Evolutionary conservation across 2,113 vertebrate genomes (phyloP), one percentile per base, ranked within the genome.

Genomic region (Odocoileus hemionus): DNA sequence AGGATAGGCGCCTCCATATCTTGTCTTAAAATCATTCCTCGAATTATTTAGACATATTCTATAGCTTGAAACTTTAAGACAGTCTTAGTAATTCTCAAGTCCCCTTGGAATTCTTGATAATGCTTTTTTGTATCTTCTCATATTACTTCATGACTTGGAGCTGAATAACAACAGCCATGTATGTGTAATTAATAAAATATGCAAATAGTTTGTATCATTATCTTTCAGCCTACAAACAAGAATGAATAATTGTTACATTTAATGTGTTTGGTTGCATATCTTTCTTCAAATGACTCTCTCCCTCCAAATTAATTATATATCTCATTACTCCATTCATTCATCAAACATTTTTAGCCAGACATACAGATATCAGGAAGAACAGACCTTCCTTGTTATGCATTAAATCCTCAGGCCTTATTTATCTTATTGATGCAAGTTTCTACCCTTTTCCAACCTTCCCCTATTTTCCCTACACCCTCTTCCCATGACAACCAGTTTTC

Each of bases 121-220:
- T 85, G 86, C 2, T 80, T 57, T 96, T 93, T 95, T 91, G 83
- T 21, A 55, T 93, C 86, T 92, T 86, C 23, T 96, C 36, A 76
- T 86, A 60, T 94, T 94, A 52, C 45, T 94, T 93, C 52, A 89
- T 83, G 57, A 96, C 79, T 87, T 52, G 30, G 57, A 93, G 64
- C 70, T 96, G 60, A 95, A 55, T 85, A 96, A 85, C 67, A 43
- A 15, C 36, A 96, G 58, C 33, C 78, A 55, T 28, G 33, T 36
- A 33, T 95, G 28, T 86, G 33, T 96, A 95, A 91, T 93, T 95
- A 95, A 95, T 76, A 87, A 97, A 95, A 91, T 91, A 96, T 89
- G 94, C 57, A 95, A 95, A 93, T 82, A 91, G 83, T 54, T 47
- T n/a, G 61, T 86, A 45, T 39, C 89, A 89, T 93, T 93, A 80